Evolutionary conservation across 2,797 vertebrate species (phyloP).

Genomic region (Phrynocephalus guinanensis): DNA sequence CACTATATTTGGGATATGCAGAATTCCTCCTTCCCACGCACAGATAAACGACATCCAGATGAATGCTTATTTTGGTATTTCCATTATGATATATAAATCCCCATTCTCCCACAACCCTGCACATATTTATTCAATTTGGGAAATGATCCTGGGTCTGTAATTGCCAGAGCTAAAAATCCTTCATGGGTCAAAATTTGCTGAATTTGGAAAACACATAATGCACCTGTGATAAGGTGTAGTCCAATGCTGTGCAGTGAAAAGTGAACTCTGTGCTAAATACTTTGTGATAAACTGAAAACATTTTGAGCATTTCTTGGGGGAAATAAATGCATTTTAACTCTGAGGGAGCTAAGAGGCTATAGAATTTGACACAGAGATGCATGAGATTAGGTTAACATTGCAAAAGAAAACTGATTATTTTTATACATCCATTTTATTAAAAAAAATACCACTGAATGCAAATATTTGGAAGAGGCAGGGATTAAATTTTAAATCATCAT

Average conservation of each 20-base stretch:
- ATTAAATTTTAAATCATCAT: conserved; percentile 11
- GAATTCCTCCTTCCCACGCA: neutral
- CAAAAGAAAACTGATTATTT: conserved; percentile 10
- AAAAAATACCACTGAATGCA: neutral
- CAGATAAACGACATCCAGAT: conserved; percentile 4
- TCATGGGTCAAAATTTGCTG: conserved; percentile 19
- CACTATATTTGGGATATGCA: neutral
- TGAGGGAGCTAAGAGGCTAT: neutral
- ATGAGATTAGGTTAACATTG: neutral
- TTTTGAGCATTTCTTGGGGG: neutral
- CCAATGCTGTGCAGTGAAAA: conserved; percentile 32
- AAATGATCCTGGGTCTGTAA: conserved; percentile 49
- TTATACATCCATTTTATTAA: neutral
- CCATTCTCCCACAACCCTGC: neutral
- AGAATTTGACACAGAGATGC: conserved; percentile 23
- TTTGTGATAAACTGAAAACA: conserved; percentile 19
- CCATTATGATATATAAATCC: conserved; percentile 16
- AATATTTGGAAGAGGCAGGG: neutral
- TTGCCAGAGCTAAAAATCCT: conserved; percentile 31
- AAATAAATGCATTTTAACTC: conserved; percentile 20
- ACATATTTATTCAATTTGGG: conserved; percentile 43
- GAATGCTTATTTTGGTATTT: conserved; percentile 39
- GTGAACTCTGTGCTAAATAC: neutral
- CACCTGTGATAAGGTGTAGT: conserved; percentile 30
- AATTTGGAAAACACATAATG: conserved; percentile 42